Percentiles rank a stretch among this genome's conserved stretches.
phyloP scores from a whole-genome alignment of 2,797 vertebrate species.

The Helicolenus hilgendorfi region DNA sequence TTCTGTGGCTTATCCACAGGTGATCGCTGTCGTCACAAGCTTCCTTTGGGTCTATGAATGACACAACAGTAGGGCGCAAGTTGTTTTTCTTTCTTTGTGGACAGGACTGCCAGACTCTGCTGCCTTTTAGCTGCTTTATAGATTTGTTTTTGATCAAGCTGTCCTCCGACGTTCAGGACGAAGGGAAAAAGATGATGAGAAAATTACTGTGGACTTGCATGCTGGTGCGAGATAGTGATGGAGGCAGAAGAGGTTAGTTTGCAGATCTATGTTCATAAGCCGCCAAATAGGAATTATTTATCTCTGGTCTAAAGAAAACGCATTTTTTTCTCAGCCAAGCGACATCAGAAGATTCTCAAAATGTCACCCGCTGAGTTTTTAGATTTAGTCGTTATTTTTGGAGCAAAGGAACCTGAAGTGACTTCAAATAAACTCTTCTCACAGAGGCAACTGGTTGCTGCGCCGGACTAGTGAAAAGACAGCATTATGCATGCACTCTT shows the following conservation, averaged over 20 bases:
- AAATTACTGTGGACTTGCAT: slow-evolving; percentile 11
- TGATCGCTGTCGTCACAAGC: background rate
- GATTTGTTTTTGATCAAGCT: slow-evolving; percentile 18
- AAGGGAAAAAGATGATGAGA: slow-evolving; percentile 1
- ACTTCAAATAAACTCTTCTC: slow-evolving; percentile 31
- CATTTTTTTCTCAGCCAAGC: background rate
- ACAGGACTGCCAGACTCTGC: background rate
- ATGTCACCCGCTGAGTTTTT: slow-evolving; percentile 39
- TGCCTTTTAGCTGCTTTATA: slow-evolving; percentile 29
- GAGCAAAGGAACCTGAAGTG: slow-evolving; percentile 18
- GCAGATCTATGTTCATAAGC: slow-evolving; percentile 24
- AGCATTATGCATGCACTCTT: slow-evolving; percentile 27
- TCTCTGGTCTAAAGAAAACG: slow-evolving; percentile 14
- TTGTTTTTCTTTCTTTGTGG: background rate
- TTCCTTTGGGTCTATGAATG: background rate
- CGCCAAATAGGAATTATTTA: slow-evolving; percentile 47
- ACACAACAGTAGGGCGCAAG: background rate
- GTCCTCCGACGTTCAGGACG: background rate
- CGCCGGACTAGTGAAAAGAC: slow-evolving; percentile 4
- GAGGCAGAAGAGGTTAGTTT: slow-evolving; percentile 23
- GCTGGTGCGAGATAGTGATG: slow-evolving; percentile 15
- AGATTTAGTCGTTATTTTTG: slow-evolving; percentile 43
- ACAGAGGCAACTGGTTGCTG: slow-evolving; percentile 12
- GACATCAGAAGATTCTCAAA: slow-evolving; percentile 40
- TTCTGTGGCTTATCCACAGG: background rate